phyloP scores from a whole-genome alignment of 2,888 invertebrate species.

The Zelleria hepariella region DNA sequence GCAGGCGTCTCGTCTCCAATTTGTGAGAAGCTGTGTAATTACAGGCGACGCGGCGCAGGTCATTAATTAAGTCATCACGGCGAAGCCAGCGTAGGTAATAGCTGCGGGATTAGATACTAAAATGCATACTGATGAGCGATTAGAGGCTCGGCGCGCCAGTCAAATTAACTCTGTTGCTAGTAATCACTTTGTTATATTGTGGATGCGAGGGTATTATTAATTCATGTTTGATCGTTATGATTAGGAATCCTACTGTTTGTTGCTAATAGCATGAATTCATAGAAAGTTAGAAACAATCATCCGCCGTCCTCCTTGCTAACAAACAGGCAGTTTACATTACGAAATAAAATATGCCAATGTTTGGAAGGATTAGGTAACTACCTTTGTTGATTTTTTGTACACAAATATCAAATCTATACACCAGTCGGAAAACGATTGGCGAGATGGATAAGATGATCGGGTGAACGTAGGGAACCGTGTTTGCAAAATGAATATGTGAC shows the following conservation, averaged over 20 bases:
- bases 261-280: neutral
- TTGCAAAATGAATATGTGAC: neutral
- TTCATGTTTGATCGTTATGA: neutral
- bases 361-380: too few relatives aligned
- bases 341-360: too few relatives aligned
- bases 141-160: slow-evolving; percentile 7
- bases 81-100: slow-evolving; percentile 45
- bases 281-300: neutral
- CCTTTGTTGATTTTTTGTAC: too few relatives aligned
- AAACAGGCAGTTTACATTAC: too few relatives aligned
- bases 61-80: slow-evolving; percentile 71
- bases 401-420: too few relatives aligned
- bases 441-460: too few relatives aligned
- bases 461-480: too few relatives aligned
- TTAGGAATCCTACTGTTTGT: neutral
- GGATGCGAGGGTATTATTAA: too few relatives aligned
- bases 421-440: too few relatives aligned
- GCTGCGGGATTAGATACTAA: slow-evolving; percentile 48
- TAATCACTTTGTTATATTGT: neutral
- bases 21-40: slow-evolving; percentile 64
- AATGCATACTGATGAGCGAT: slow-evolving; percentile 49
- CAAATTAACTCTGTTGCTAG: neutral
- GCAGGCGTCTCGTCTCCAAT: slow-evolving; percentile 54
- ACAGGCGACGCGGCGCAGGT: slow-evolving; percentile 57
- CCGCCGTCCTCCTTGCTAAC: too few relatives aligned